These are phyloP conservation scores for Mustela nigripes DNA, from an alignment of 2,113 vertebrate species.

Conservation along the genomic window DNA sequence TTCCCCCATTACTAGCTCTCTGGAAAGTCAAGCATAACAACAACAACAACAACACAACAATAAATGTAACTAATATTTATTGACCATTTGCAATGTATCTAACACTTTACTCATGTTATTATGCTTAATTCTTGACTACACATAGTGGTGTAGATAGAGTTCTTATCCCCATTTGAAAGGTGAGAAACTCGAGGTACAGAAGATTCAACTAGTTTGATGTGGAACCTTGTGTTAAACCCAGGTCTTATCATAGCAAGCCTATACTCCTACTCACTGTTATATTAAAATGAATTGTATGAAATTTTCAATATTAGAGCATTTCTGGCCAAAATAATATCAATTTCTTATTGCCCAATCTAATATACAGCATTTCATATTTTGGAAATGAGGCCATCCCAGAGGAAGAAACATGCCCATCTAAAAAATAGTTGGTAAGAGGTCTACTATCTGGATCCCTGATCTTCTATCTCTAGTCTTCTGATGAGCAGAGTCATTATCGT, in stretches of 20 bases:
- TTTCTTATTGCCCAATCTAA: constrained; percentile 4
- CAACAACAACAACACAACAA: not conserved
- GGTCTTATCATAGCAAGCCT: not conserved
- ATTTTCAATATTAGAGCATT: not conserved
- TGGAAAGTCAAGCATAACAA: not conserved
- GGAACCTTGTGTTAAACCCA: not conserved
- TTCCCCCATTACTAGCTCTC: constrained; percentile 6
- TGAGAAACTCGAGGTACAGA: not conserved
- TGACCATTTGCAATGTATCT: constrained; percentile 12
- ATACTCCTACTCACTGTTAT: not conserved
- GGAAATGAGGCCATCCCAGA: not conserved
- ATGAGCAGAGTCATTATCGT: not conserved
- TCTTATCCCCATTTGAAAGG: not conserved
- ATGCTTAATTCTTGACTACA: not conserved
- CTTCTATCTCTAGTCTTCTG: constrained; percentile 26
- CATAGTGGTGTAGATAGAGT: not conserved
- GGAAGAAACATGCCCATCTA: not conserved
- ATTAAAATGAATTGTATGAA: constrained; percentile 1
- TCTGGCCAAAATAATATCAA: constrained; percentile 20
- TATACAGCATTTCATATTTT: not conserved
- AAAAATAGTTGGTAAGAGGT: not conserved
- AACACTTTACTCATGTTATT: constrained; percentile 20
- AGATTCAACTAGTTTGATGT: constrained; percentile 21
- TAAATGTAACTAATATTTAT: constrained; percentile 27
- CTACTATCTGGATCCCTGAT: not conserved